These are phyloP conservation scores for Eueides isabella DNA, from an alignment of 1,140 invertebrate species.

Conservation along the genomic window DNA sequence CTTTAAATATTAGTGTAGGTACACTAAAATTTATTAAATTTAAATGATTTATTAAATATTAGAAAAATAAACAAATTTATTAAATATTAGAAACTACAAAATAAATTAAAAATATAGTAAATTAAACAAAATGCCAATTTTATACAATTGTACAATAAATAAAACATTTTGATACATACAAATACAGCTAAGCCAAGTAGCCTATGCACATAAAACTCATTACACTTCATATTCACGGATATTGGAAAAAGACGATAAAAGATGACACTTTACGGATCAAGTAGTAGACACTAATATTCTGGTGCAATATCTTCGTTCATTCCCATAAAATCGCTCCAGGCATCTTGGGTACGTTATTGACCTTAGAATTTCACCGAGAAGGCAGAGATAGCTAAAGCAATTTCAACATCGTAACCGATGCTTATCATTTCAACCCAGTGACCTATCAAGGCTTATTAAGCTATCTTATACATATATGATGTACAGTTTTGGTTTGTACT, in stretches of 20 bases:
- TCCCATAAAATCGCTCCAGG: conserved; percentile 35
- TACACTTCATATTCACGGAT: conserved; percentile 34
- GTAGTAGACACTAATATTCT: conserved; percentile 35
- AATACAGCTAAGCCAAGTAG: not conserved
- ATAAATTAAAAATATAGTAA: too few species aligned
- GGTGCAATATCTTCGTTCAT: conserved; percentile 39
- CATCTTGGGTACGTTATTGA: conserved; percentile 62
- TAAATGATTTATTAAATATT: too few species aligned
- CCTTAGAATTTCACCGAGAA: conserved; percentile 61
- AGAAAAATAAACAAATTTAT: too few species aligned
- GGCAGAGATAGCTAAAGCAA: conserved; percentile 59
- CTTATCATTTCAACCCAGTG: conserved; percentile 52
- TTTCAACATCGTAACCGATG: conserved; percentile 66
- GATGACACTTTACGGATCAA: conserved; percentile 36
- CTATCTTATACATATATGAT: not conserved
- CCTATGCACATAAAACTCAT: conserved; percentile 18
- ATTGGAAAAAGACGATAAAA: conserved; percentile 42
- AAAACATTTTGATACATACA: not conserved
- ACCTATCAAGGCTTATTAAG: conserved; percentile 22
- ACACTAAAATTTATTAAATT: too few species aligned
- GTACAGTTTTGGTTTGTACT: not conserved
- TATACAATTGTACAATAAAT: not conserved
- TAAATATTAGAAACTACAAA: too few species aligned
- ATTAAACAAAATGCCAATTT: too few species aligned
- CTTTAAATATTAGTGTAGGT: too few species aligned